These are phyloP conservation scores for Hippopotamus amphibius DNA, from an alignment of 2,113 vertebrate species.

Conservation along the genomic window DNA sequence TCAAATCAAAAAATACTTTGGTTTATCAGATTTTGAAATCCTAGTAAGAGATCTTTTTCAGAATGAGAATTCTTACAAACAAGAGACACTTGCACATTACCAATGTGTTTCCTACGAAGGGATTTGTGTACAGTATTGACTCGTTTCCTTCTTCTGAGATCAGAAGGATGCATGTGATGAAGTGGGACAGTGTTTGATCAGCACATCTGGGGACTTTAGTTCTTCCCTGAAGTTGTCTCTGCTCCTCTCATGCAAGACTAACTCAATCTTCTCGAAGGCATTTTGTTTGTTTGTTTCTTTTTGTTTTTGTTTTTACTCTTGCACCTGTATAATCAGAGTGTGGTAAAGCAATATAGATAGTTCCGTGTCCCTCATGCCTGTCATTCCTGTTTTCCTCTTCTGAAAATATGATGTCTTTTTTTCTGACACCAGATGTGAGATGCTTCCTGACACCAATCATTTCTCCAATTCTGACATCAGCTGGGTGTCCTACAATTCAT, in stretches of 20 bases:
- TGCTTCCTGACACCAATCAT: background rate
- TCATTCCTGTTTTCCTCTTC: background rate
- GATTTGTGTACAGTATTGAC: background rate
- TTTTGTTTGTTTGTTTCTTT: background rate
- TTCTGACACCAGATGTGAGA: background rate
- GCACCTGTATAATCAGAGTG: background rate
- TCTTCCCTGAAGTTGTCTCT: background rate
- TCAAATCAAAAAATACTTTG: background rate
- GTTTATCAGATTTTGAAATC: background rate
- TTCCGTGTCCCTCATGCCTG: background rate
- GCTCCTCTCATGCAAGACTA: background rate
- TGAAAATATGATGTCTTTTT: background rate
- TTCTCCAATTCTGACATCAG: background rate
- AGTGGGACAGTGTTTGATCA: background rate
- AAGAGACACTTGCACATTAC: background rate
- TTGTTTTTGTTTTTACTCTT: background rate
- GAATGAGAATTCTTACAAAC: background rate
- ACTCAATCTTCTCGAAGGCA: fast-evolving
- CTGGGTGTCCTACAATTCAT: background rate
- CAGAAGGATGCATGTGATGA: background rate
- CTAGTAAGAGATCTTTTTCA: background rate
- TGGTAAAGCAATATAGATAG: background rate
- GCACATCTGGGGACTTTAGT: no score
- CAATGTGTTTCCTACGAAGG: no score
- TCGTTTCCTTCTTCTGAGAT: background rate